Evolutionary conservation across 2,888 invertebrate genomes (phyloP).

Genomic region (Tenodera sinensis): DNA sequence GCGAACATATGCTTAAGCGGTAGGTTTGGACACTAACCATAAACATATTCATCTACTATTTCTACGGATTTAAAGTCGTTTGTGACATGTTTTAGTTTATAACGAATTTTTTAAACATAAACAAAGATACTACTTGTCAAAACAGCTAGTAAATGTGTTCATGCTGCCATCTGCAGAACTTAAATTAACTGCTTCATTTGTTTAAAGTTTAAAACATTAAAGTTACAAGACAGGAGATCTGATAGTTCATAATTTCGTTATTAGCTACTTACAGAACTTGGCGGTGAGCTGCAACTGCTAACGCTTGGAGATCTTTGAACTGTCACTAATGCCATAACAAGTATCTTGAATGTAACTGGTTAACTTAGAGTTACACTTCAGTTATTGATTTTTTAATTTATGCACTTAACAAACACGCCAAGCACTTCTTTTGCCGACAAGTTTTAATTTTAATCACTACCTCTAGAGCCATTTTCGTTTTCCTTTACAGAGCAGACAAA

Average conservation of each 20-base stretch:
- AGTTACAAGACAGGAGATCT: not conserved
- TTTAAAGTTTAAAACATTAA: not conserved
- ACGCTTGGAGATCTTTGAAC: slow-evolving; percentile 69
- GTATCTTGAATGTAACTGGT: not conserved
- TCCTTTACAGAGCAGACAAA: slow-evolving; percentile 14
- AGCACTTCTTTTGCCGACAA: not conserved
- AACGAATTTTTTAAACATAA: not conserved
- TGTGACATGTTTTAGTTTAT: not conserved
- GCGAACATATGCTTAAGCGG: not conserved
- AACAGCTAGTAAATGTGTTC: not conserved
- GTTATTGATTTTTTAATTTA: not conserved
- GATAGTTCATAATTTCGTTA: not conserved
- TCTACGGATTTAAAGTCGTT: not conserved
- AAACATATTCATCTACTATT: too few relatives aligned
- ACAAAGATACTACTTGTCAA: not conserved
- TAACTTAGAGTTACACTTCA: not conserved
- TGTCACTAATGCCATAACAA: slow-evolving; percentile 65
- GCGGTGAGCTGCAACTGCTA: slow-evolving; percentile 56
- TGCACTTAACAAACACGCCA: not conserved
- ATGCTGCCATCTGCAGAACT: not conserved
- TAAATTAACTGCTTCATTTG: not conserved
- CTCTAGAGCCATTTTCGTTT: slow-evolving; percentile 24
- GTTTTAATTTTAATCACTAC: not conserved
- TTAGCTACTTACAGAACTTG: slow-evolving; percentile 52
- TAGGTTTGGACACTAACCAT: too few relatives aligned